These are phyloP conservation scores for Gisinianus flammeolus DNA, from an alignment of 2,888 invertebrate genomes.

Conservation along the genomic window DNA sequence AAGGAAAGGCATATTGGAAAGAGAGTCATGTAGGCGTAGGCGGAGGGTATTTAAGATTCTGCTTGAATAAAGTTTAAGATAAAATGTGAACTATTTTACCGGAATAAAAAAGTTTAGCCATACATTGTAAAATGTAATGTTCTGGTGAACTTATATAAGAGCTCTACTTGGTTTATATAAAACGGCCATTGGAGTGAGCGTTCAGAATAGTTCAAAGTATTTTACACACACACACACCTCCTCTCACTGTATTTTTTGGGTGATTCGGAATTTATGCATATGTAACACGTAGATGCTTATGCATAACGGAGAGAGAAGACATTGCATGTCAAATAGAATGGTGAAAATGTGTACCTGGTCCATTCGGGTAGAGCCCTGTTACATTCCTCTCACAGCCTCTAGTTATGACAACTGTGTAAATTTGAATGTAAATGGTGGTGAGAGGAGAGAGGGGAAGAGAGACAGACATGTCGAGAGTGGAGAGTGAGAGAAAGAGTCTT, in stretches of 20 bases:
- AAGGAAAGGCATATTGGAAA: not conserved
- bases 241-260: not conserved
- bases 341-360: not conserved
- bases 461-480: too few relatives aligned
- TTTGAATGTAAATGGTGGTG: constrained; percentile 57
- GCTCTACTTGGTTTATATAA: not conserved
- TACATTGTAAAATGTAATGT: not conserved
- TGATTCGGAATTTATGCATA: constrained; percentile 2
- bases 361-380: constrained; percentile 9
- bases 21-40: not conserved
- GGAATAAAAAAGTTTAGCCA: constrained; percentile 12
- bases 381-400: constrained; percentile 44
- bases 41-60: constrained; percentile 25
- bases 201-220: not conserved
- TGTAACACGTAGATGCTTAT: not conserved
- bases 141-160: constrained; percentile 3
- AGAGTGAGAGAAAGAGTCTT: too few relatives aligned
- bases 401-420: constrained; percentile 55
- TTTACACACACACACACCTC: not conserved
- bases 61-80: constrained; percentile 30
- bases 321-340: not conserved
- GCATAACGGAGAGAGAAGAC: not conserved
- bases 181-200: not conserved
- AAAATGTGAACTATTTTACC: constrained; percentile 27
- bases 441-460: constrained; percentile 38